Base-by-base conservation (phyloP, 2,113 vertebrate species). In the Arizona elegans region DNA sequence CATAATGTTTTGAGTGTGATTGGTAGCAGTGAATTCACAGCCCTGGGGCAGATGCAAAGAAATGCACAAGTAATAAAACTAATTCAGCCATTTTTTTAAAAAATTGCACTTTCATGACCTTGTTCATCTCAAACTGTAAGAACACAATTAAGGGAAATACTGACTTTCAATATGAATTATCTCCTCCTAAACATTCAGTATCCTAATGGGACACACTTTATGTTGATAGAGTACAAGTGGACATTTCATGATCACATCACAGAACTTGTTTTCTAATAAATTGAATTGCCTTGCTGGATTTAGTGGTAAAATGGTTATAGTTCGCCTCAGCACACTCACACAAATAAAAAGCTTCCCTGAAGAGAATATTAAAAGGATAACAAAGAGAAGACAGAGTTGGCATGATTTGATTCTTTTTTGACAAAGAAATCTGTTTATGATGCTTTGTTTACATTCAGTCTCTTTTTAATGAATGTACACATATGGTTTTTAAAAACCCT, bases 51-150 rank as follows among this genome's bases (percentile, higher is more conserved):
- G 23, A 21, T 24, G 87, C 54, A 87, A 86, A 7, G 88, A 96
- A 50, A 81, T 92, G 56, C n/a, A 81, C 75, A 47, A 95, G 93
- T 88, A 55, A 85, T 85, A 85, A 7, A 47, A 1, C 10, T 53
- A 7, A 0, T 54, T 29, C 29, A 94, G 70, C n/a, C 8, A 0
- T 23, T 65, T 93, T 2, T 75, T 53, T 0, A 70, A 65, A n/a
- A 29, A 81, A 54, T 38, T 87, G 88, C n/a, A 4, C n/a, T 8
- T 0, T 9, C 86, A 4, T 5, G 19, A 52, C 1, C 29, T 93
- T 5, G 0, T 54, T 0, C 0, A 13, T 85, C 85, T 94, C 65
- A 47, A 55, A 52, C 47, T 0, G 0, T 24, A 7, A 0, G 2
- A 38, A 26, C 55, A 47, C 93, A 91, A 0, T 19, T 47, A 62